A percentile compares a stretch with the other conserved stretches of the same genome.
phyloP scores from a whole-genome alignment of 2,113 vertebrate species.

The Cacatua alba region DNA sequence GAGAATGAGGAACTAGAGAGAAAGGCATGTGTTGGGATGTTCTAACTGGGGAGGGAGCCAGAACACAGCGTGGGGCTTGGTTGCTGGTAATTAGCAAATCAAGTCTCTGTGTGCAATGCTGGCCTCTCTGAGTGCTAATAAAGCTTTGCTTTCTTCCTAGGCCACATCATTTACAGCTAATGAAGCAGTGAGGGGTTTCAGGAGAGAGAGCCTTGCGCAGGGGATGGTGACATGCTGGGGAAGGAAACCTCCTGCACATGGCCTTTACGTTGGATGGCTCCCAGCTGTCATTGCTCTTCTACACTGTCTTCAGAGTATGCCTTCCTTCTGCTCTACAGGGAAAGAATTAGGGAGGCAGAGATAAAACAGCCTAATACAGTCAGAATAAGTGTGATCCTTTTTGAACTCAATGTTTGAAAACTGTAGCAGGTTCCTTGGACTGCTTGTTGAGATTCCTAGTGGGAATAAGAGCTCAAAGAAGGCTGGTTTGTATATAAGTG shows the following conservation, averaged over 20 bases:
- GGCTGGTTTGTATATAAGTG: background rate
- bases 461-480: background rate
- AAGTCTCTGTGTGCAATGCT: background rate
- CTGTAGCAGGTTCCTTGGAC: background rate
- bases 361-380: slow-evolving; percentile 20
- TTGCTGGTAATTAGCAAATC: background rate
- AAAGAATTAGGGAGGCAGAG: slow-evolving; percentile 32
- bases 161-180: slow-evolving; percentile 20
- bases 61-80: background rate
- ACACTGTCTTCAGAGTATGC: background rate
- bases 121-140: background rate
- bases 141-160: slow-evolving; percentile 4
- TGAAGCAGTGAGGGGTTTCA: background rate
- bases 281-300: slow-evolving; percentile 12
- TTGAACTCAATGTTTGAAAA: slow-evolving; percentile 48
- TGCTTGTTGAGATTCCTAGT: slow-evolving; percentile 27
- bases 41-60: background rate
- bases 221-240: background rate
- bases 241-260: slow-evolving; percentile 39
- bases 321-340: slow-evolving; percentile 19
- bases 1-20: background rate
- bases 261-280: background rate
- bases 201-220: background rate
- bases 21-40: background rate
- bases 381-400: slow-evolving; percentile 31